These are phyloP conservation scores for Dascillus cervinus DNA, from an alignment of 2,888 invertebrate genomes.

Conservation along the genomic window DNA sequence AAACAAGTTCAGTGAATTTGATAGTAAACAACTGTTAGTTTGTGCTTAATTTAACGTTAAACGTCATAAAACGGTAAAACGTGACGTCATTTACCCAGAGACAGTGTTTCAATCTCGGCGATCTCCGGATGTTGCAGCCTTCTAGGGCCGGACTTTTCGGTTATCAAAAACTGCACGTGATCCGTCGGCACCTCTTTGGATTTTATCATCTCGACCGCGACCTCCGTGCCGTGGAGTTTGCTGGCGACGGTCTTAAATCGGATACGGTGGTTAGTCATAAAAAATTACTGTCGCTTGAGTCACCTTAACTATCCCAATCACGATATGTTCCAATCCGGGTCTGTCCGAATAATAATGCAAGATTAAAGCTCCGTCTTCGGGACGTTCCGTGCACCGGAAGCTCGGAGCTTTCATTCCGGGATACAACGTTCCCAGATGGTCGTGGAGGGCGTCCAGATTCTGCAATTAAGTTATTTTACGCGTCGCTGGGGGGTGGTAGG, in stretches of 20 bases:
- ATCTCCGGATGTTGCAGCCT: constrained; percentile 60
- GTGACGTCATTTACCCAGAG: constrained; percentile 64
- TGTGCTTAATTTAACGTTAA: too few relatives aligned
- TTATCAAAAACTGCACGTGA: constrained; percentile 88
- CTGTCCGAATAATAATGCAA: constrained; percentile 95
- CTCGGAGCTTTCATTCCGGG: constrained; percentile 94
- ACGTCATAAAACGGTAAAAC: too few relatives aligned
- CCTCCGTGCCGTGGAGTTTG: constrained; percentile 86
- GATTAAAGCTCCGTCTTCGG: constrained; percentile 80
- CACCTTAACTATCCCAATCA: constrained; percentile 95
- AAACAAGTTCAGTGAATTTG: too few relatives aligned
- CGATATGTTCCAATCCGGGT: constrained; percentile 89
- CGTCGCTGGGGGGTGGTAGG: too few relatives aligned
- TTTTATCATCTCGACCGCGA: constrained; percentile 84
- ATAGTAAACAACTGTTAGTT: too few relatives aligned
- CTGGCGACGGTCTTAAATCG: constrained; percentile 77
- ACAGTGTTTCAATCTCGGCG: constrained; percentile 63
- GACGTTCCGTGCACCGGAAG: constrained; percentile 86
- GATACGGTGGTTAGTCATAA: not conserved
- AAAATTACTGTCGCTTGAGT: not conserved
- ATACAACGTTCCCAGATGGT: constrained; percentile 87
- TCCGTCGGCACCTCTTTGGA: constrained; percentile 83
- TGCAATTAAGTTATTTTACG: constrained; percentile 42
- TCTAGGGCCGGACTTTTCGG: constrained; percentile 66
- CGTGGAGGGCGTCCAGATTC: constrained; percentile 94